Percentiles rank a stretch among this genome's conserved stretches.
Evolutionary conservation across 2,797 vertebrate genomes (phyloP).

Genomic region (Rachycentron canadum): DNA sequence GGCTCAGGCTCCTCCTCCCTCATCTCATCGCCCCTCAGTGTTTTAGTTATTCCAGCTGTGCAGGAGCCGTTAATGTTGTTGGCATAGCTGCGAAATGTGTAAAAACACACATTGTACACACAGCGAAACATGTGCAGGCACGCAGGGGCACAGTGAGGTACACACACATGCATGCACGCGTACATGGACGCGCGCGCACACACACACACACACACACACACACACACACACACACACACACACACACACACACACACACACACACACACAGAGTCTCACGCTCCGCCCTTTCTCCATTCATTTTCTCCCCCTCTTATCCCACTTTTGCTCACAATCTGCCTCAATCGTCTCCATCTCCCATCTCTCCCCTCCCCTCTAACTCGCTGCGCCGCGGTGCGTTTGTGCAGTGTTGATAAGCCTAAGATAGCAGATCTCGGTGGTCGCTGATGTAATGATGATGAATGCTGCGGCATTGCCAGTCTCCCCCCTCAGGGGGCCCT

Average conservation of each 20-base stretch:
- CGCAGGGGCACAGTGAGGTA: constrained; percentile 64
- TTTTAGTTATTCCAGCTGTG: constrained; percentile 84
- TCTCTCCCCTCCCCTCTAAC: constrained; percentile 77
- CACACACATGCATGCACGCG: constrained; percentile 41
- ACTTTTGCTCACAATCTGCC: constrained; percentile 76
- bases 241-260: constrained; percentile 27
- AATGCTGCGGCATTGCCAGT: constrained; percentile 88
- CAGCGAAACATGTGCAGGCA: constrained; percentile 77
- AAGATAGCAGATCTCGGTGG: constrained; percentile 91
- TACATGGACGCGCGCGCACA: constrained; percentile 3
- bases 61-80: constrained; percentile 82
- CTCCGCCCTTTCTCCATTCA: constrained; percentile 74
- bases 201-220: constrained; percentile 35
- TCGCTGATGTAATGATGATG: constrained; percentile 96
- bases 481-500: constrained; percentile 83
- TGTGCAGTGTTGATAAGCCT: constrained; percentile 88
- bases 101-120: constrained; percentile 75
- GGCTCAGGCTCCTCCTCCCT: constrained; percentile 48
- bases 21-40: constrained; percentile 71
- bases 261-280: constrained; percentile 43
- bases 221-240: no score
- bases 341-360: constrained; percentile 79
- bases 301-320: constrained; percentile 75
- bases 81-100: constrained; percentile 81
- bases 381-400: constrained; percentile 81